These are phyloP conservation scores for Helicoverpa armigera DNA, from an alignment of 1,140 invertebrate genomes.

Conservation along the genomic window DNA sequence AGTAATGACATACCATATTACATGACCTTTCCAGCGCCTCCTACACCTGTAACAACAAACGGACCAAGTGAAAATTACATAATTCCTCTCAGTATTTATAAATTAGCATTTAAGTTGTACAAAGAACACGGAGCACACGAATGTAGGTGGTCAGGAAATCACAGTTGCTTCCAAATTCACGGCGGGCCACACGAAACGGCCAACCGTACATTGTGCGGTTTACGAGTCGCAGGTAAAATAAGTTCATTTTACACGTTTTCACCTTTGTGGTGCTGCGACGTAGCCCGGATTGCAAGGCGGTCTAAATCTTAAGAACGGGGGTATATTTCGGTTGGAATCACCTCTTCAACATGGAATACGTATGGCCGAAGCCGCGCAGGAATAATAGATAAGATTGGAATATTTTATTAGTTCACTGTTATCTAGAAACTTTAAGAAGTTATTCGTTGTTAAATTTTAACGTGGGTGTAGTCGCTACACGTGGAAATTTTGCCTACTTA, in stretches of 20 bases:
- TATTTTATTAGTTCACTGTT: slow-evolving; percentile 15
- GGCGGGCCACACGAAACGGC: slow-evolving; percentile 28
- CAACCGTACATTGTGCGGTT: slow-evolving; percentile 54
- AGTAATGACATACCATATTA: slow-evolving; percentile 55
- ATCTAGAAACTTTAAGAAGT: background rate
- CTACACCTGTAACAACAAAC: slow-evolving; percentile 61
- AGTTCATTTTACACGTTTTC: slow-evolving; percentile 57
- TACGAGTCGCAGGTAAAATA: slow-evolving; percentile 58
- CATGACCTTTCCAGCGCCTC: slow-evolving; percentile 50
- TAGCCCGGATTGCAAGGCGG: slow-evolving; percentile 39
- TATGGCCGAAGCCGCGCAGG: background rate
- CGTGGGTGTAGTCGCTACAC: too few relatives aligned
- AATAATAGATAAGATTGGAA: slow-evolving; percentile 39
- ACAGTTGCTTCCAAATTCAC: slow-evolving; percentile 41
- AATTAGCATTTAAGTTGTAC: slow-evolving; percentile 24
- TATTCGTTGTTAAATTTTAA: slow-evolving; percentile 17
- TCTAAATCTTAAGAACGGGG: slow-evolving; percentile 30
- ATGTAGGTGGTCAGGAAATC: slow-evolving; percentile 48
- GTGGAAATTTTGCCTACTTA: too few relatives aligned
- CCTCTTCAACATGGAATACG: slow-evolving; percentile 11
- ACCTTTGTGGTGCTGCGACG: slow-evolving; percentile 51
- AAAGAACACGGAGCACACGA: slow-evolving; percentile 5
- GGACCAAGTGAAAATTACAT: slow-evolving; percentile 34
- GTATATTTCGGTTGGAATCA: slow-evolving; percentile 14
- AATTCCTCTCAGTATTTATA: background rate